Evolutionary conservation across 1,140 invertebrate genomes (phyloP).

Genomic region (Drosophila bocqueti): DNA sequence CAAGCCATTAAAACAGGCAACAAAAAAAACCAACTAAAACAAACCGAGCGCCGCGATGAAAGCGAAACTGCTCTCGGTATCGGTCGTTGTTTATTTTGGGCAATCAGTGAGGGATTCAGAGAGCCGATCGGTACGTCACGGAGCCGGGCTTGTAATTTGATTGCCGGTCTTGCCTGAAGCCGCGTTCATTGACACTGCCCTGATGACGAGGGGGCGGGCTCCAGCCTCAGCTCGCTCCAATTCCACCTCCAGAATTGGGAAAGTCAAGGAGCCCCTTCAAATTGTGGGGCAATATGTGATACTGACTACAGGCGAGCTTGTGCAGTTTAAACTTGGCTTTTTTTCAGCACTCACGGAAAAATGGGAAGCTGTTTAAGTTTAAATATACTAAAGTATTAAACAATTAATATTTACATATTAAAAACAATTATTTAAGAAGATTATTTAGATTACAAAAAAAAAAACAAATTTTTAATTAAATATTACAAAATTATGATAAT

Average conservation of each 20-base stretch:
- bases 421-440: background rate
- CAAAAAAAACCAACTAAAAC: conserved; percentile 21
- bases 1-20: conserved; percentile 29
- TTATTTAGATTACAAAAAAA: background rate
- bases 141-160: conserved; percentile 30
- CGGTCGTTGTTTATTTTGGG: conserved; percentile 33
- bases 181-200: conserved; percentile 64
- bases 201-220: conserved; percentile 47
- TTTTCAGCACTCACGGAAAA: background rate
- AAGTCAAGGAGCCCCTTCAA: conserved; percentile 29
- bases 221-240: background rate
- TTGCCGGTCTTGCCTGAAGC: conserved; percentile 20
- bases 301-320: background rate
- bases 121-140: conserved; percentile 39
- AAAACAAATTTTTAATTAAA: too few species aligned
- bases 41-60: conserved; percentile 33
- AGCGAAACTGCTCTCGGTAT: conserved; percentile 40
- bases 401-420: background rate
- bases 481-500: background rate
- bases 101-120: conserved; percentile 8
- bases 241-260: conserved; percentile 24
- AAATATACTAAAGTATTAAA: background rate
- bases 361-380: too few species aligned
- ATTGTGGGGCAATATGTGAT: background rate
- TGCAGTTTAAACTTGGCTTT: background rate